A percentile compares a stretch with the other conserved stretches of the same genome.
These are phyloP conservation scores for Noctua comes DNA, from an alignment of 2,888 invertebrate species.

Conservation along the genomic window DNA sequence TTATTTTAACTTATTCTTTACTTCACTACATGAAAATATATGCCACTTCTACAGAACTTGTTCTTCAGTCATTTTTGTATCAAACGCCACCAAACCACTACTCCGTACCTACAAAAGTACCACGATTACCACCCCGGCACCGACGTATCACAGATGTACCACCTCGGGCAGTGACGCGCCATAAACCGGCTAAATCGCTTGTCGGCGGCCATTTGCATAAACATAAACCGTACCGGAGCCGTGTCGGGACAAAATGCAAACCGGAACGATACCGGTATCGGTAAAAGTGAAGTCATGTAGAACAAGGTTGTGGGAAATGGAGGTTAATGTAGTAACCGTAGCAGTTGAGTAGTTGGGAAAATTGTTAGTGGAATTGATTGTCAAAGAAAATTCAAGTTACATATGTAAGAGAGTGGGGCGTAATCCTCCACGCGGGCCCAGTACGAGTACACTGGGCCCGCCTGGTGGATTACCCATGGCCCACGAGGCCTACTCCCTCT, in stretches of 20 bases:
- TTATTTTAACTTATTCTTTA: neutral
- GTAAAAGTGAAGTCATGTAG: conserved; percentile 59
- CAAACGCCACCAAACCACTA: conserved; percentile 9
- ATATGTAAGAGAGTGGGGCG: neutral
- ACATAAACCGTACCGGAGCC: conserved; percentile 70
- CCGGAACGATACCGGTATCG: conserved; percentile 68
- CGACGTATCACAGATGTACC: conserved; percentile 70
- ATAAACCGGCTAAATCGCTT: conserved; percentile 82
- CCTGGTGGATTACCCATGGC: neutral
- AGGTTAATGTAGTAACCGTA: neutral
- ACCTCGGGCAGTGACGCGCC: conserved; percentile 72
- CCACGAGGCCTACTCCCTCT: neutral
- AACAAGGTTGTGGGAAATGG: neutral
- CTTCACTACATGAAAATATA: neutral
- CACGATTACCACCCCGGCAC: conserved; percentile 19
- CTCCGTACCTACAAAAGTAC: neutral
- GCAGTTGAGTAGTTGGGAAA: neutral
- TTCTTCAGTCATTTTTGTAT: neutral
- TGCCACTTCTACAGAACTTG: neutral
- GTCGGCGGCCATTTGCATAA: conserved; percentile 79
- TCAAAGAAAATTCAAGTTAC: neutral
- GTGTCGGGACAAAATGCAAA: conserved; percentile 59
- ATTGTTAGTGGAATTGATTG: neutral
- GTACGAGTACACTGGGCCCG: neutral
- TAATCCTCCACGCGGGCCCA: neutral